These are phyloP conservation scores for Corticium candelabrum DNA, from an alignment of 37 sponge, comb jelly and placozoan genomes.

Conservation along the genomic window DNA sequence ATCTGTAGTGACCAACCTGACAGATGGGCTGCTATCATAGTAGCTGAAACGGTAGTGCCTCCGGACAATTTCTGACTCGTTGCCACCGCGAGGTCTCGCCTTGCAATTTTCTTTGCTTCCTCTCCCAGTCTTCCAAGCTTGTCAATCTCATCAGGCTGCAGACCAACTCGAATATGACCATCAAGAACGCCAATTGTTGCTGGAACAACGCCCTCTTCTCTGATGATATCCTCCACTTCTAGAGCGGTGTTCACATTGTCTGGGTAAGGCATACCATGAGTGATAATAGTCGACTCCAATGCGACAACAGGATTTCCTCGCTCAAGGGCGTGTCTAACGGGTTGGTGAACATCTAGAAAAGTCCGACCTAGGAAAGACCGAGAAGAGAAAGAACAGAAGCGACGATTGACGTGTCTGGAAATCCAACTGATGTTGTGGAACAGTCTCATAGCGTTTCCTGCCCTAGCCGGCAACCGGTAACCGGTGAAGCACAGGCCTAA, in stretches of 20 bases:
- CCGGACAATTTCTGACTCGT: slow-evolving; percentile 39
- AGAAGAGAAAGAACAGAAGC: not conserved
- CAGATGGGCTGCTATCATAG: slow-evolving; percentile 85
- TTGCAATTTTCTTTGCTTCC: slow-evolving; percentile 34
- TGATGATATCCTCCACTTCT: slow-evolving; percentile 48
- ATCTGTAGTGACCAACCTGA: no score
- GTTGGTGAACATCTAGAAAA: no score
- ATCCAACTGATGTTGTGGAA: no score
- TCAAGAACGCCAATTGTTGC: slow-evolving; percentile 86
- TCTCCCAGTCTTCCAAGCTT: not conserved
- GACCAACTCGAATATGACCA: slow-evolving; percentile 60
- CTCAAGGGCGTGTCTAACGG: no score
- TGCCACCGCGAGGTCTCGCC: slow-evolving; percentile 42
- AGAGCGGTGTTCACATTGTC: slow-evolving; percentile 56
- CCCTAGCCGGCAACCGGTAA: no score
- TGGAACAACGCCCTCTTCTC: slow-evolving; percentile 51
- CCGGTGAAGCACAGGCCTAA: no score
- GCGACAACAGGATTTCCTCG: slow-evolving; percentile 75
- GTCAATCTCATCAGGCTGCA: not conserved
- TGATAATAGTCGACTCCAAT: slow-evolving; percentile 90
- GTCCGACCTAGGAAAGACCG: no score
- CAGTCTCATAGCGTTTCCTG: no score
- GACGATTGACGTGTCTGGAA: not conserved
- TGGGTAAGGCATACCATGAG: slow-evolving; percentile 94
- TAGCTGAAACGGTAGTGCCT: slow-evolving; percentile 91